These are phyloP conservation scores for Coleophora deauratella DNA, from an alignment of 2,888 invertebrate genomes.

Conservation along the genomic window DNA sequence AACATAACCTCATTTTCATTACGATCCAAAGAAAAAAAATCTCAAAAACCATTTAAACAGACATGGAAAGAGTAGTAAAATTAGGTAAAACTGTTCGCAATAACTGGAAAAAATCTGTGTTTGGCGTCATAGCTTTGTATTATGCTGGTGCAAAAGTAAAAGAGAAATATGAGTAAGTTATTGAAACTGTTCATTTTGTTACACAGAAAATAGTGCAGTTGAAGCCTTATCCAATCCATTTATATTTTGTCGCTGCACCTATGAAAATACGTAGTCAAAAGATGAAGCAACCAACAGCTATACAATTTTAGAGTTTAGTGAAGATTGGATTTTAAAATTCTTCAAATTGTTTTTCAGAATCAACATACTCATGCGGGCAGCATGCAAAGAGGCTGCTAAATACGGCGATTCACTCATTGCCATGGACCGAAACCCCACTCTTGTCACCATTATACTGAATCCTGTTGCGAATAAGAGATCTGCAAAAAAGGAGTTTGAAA, in stretches of 20 bases:
- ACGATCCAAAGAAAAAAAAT: no score
- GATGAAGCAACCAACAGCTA: no score
- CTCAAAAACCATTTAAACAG: no score
- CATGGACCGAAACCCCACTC: conserved; percentile 76
- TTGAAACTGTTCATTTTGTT: no score
- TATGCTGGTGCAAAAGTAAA: conserved; percentile 82
- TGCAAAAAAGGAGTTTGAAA: conserved; percentile 82
- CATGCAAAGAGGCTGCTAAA: conserved; percentile 83
- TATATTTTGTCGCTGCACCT: no score
- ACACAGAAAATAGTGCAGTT: no score
- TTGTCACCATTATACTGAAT: conserved; percentile 91
- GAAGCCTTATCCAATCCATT: no score
- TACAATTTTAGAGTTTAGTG: no score
- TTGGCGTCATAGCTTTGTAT: conserved; percentile 77
- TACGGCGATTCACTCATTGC: conserved; percentile 80
- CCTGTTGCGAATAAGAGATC: conserved; percentile 90
- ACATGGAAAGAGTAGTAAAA: conserved; percentile 75
- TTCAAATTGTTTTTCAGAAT: conserved; percentile 77
- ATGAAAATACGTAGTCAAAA: no score
- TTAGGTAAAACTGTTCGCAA: conserved; percentile 80
- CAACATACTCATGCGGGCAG: conserved; percentile 82
- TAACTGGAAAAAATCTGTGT: conserved; percentile 92
- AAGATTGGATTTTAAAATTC: no score
- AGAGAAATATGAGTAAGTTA: conserved; percentile 82
- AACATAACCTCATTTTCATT: no score